Evolutionary conservation across 2,113 vertebrate genomes (phyloP), one percentile per base, ranked within the genome.

Genomic region (Etheostoma spectabile): DNA sequence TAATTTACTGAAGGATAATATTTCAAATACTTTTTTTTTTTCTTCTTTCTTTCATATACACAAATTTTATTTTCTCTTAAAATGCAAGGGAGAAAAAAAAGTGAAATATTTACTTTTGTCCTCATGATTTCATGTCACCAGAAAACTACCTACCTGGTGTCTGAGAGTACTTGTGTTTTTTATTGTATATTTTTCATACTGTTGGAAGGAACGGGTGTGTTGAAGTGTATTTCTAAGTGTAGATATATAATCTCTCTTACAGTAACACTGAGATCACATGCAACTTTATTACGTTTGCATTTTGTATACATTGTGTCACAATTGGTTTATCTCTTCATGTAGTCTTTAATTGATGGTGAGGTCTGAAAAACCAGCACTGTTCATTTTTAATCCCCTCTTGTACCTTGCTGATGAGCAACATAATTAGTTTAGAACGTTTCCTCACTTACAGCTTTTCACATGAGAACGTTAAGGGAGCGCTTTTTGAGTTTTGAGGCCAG

Each of bases 31-130:
- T 80, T 6, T 21, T 71, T 86, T 87, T 82, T 69, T 24, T 30
- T 19, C 49, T 68, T 49, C 74, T 92, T 87, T 80, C 60, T 89
- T 89, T 86, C 80, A 79, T 78, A 85, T 24, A 76, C 70, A 79
- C 61, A 85, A 61, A n/a, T 84, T 88, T 77, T 86, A 61, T 90
- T 88, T 91, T 79, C 91, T 85, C 92, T 83, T 81, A 53, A 83
- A 88, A 71, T 60, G 65, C 71, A 86, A 88, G 73, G 86, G 83
- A 91, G 86, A 89, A 87, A 86, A 88, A 94, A 93, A 94, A 93
- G 93, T 95, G 92, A 95, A 94, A 86, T 95, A 93, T 94, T 94
- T 95, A 94, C 95, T 91, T 93, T 91, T 81, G 84, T 79, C 91
- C 94, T 84, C 83, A 89, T 91, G 87, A 94, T 94, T 95, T 95